Conservation (phyloP, 2,113 vertebrate genomes). For the Festucalex cinctus region DNA sequence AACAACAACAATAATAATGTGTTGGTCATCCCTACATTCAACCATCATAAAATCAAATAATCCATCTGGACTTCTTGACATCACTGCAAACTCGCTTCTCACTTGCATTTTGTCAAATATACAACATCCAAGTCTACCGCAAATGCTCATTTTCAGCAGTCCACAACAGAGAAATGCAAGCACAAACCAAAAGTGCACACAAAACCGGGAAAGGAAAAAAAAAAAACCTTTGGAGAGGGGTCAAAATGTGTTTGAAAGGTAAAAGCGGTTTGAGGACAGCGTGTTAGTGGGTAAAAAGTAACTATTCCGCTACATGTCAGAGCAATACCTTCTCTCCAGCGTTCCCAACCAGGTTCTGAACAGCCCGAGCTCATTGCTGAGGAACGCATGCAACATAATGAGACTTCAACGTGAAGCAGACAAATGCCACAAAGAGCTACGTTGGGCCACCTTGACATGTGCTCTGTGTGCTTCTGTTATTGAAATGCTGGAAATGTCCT, state of each 20-base stretch:
- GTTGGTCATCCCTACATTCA: conserved; percentile 12
- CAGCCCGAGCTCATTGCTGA: conserved; percentile 63
- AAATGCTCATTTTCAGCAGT: neutral
- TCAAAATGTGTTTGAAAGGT: too few relatives aligned
- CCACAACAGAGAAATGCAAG: neutral
- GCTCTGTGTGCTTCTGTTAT: neutral
- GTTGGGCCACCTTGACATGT: conserved; percentile 50
- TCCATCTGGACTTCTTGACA: too few relatives aligned
- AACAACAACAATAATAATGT: conserved; percentile 14
- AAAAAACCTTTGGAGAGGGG: too few relatives aligned
- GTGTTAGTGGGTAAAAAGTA: conserved; percentile 18
- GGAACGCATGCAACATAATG: conserved; percentile 62
- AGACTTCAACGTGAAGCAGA: conserved; percentile 58
- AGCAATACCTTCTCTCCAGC: conserved; percentile 65
- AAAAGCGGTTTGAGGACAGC: neutral
- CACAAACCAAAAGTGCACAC: neutral
- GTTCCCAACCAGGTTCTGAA: conserved; percentile 70
- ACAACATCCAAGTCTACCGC: neutral
- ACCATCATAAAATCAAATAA: neutral
- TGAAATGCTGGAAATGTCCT: neutral
- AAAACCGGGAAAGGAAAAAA: neutral
- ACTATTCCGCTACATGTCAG: conserved; percentile 26
- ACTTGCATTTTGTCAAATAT: too few relatives aligned
- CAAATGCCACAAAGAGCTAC: conserved; percentile 41
- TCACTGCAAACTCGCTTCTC: too few relatives aligned